phyloP scores from a whole-genome alignment of 2,888 invertebrate species.

The Anthrax anthrax region DNA sequence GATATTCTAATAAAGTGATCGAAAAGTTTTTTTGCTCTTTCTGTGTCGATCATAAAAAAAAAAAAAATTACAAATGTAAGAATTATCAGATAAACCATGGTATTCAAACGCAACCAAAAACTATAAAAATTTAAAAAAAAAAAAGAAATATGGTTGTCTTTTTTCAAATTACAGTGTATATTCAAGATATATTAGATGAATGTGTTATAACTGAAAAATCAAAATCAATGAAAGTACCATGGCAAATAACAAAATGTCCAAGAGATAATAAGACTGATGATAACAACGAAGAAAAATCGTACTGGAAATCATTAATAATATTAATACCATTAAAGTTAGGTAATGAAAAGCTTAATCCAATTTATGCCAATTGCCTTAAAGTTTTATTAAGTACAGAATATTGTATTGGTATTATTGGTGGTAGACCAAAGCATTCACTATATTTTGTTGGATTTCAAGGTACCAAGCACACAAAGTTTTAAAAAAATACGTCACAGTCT shows the following conservation, averaged over 20 bases:
- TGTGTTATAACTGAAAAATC: slow-evolving; percentile 38
- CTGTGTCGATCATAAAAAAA: no score
- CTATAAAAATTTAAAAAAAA: no score
- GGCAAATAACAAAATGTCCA: slow-evolving; percentile 18
- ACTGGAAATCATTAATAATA: slow-evolving; percentile 66
- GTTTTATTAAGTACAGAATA: slow-evolving; percentile 63
- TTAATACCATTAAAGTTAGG: slow-evolving; percentile 77
- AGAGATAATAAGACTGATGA: background rate
- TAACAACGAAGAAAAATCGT: background rate
- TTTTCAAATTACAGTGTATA: slow-evolving; percentile 44
- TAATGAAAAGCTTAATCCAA: slow-evolving; percentile 70
- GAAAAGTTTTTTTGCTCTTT: no score
- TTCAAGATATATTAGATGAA: slow-evolving; percentile 57
- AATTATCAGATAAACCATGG: no score
- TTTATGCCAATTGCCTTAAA: slow-evolving; percentile 71
- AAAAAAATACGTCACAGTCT: no score
- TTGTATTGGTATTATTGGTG: slow-evolving; percentile 86
- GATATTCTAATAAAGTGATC: no score
- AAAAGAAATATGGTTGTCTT: no score
- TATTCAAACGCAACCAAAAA: no score
- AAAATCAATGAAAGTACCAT: slow-evolving; percentile 27
- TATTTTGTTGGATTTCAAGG: slow-evolving; percentile 88
- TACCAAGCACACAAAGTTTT: no score
- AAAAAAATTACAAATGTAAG: no score
- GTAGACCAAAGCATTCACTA: slow-evolving; percentile 80